Conservation (phyloP, 2,113 vertebrate genomes). For the Cardinalis cardinalis region DNA sequence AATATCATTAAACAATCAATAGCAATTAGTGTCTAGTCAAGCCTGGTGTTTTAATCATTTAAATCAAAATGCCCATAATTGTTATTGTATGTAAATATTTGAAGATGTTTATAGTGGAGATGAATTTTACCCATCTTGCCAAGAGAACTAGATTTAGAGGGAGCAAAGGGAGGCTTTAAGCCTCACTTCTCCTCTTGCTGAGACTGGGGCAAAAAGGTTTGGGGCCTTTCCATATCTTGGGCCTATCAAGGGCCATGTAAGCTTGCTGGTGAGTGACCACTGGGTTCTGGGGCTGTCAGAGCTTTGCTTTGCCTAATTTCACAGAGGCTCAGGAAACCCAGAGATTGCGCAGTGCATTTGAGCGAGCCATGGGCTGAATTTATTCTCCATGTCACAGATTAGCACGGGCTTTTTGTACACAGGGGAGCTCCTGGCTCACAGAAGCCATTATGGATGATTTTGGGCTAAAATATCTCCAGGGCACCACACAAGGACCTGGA, state of each 20-base stretch:
- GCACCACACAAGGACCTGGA: neutral
- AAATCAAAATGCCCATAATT: constrained; percentile 67
- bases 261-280: neutral
- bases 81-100: constrained; percentile 70
- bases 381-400: neutral
- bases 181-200: neutral
- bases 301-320: neutral
- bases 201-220: neutral
- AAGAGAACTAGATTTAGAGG: neutral
- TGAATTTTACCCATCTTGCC: constrained; percentile 22
- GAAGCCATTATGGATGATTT: neutral
- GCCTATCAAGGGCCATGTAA: neutral
- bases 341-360: neutral
- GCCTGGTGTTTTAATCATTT: constrained; percentile 70
- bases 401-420: neutral
- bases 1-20: constrained; percentile 74
- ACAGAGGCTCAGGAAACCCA: neutral
- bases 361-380: neutral
- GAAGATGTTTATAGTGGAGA: constrained; percentile 56
- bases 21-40: constrained; percentile 72
- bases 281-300: neutral
- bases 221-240: neutral
- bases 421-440: neutral
- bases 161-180: neutral
- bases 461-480: neutral